Base-by-base conservation (phyloP, 2,888 invertebrate species). In the Hypomecis atomaria region DNA sequence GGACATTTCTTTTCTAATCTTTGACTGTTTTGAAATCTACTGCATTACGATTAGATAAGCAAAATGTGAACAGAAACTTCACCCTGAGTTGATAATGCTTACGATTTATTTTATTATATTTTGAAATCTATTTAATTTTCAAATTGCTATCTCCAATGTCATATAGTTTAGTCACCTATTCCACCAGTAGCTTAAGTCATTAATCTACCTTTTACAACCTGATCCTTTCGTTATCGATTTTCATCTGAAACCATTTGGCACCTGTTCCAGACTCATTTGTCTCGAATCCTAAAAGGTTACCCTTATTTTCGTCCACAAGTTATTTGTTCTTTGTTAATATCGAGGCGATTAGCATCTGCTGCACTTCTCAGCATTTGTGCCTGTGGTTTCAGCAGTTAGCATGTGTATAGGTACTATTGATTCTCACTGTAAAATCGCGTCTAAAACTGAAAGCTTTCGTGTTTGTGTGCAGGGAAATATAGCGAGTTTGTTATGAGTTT, bases 211-310 rank as follows among this genome's bases (percentile, higher is more conserved):
- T 23, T 36, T 48, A 57, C 8, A 7, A 58, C 44, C 61, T 69
- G 65, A 62, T 71, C 67, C 62, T 70, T 71, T 77, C 73, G 13
- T 50, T 64, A 69, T 72, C 61, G 61, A 66, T 67, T 71, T 59
- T 64, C 59, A 43, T 59, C 63, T 49, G 54, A 71, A 71, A 71
- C 57, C 47, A 59, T 70, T 70, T 72, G 65, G 66, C 70, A 69
- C 53, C 66, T 64, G 58, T 50, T 70, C 63, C 60, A 65, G 62
- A 61, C 71, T 11, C 48, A 55, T 70, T 63, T 45, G 57, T 60
- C 61, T 66, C 34, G 45, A 13, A 62, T 65, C 64, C 43, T 61
- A 53, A 69, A 70, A 69, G 68, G 65, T 67, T 63, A 65, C 50
- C 63, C 62, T 54, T 62, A 67, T 67, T 69, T 66, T 65, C 64